phyloP scores from a whole-genome alignment of 1,140 invertebrate species.

The Drosophila biarmipes region DNA sequence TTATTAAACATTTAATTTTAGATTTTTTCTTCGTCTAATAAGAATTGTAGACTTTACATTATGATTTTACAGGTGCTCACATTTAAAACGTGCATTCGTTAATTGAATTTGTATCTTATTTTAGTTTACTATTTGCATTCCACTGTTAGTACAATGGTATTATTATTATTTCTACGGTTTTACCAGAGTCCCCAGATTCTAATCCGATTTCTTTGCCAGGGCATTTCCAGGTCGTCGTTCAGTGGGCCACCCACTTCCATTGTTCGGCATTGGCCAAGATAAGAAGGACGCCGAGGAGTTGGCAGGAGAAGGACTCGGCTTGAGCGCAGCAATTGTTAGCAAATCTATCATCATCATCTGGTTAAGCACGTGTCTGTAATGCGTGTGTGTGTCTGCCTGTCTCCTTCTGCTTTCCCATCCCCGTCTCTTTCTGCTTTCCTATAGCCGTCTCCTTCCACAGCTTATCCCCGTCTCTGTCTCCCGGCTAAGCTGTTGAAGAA shows the following conservation, averaged over 20 bases:
- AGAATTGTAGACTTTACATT: neutral
- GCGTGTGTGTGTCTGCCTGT: conserved; percentile 29
- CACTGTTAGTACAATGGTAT: no score
- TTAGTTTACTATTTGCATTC: no score
- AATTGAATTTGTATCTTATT: no score
- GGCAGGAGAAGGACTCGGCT: conserved; percentile 35
- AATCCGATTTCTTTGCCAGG: conserved; percentile 3
- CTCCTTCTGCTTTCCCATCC: neutral
- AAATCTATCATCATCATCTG: conserved; percentile 81
- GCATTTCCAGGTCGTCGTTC: conserved; percentile 21
- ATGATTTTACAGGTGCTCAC: no score
- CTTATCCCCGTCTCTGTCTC: conserved; percentile 1
- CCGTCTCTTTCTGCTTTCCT: neutral
- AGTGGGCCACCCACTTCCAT: conserved; percentile 29
- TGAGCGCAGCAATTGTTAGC: conserved; percentile 75
- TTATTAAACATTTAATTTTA: neutral
- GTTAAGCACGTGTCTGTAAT: conserved; percentile 70
- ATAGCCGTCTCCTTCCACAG: conserved; percentile 1
- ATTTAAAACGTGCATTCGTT: no score
- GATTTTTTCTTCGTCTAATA: neutral
- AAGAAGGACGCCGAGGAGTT: conserved; percentile 12
- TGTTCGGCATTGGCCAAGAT: conserved; percentile 46
- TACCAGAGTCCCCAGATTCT: neutral
- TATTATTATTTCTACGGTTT: neutral
- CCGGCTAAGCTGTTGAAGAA: conserved; percentile 13